Conservation (phyloP, 2,888 invertebrate species). For the Augochlorella aurata region DNA sequence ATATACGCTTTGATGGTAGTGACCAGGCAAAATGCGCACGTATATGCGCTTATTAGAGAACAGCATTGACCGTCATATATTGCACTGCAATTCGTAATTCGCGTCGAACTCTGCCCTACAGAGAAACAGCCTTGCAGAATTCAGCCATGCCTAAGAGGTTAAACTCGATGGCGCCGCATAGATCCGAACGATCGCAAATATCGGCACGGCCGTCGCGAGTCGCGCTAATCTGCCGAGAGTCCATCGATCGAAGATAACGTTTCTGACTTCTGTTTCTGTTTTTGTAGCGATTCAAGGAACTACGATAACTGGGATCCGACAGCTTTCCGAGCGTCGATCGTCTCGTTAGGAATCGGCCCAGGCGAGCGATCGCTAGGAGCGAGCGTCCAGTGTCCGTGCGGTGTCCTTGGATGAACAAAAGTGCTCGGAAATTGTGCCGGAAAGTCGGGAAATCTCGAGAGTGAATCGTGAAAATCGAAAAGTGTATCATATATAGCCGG, state of each 20-base stretch:
- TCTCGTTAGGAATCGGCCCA: slow-evolving; percentile 12
- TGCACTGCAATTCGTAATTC: too few species aligned
- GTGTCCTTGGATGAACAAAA: slow-evolving; percentile 43
- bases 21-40: too few species aligned
- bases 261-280: neutral
- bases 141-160: too few species aligned
- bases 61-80: too few species aligned
- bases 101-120: too few species aligned
- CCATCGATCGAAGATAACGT: slow-evolving; percentile 7
- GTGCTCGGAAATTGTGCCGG: slow-evolving; percentile 45
- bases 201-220: neutral
- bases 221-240: neutral
- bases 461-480: slow-evolving; percentile 12
- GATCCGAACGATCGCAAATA: neutral
- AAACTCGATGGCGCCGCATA: too few species aligned
- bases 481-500: neutral
- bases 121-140: too few species aligned
- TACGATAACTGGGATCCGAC: slow-evolving; percentile 34
- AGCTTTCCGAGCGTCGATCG: slow-evolving; percentile 34
- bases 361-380: slow-evolving; percentile 18
- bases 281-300: slow-evolving; percentile 35
- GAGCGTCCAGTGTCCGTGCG: slow-evolving; percentile 23
- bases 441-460: slow-evolving; percentile 2
- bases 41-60: too few species aligned
- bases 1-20: too few species aligned